phyloP scores from a whole-genome alignment of 2,888 invertebrate genomes.

The Archaeoteleia sp. region DNA sequence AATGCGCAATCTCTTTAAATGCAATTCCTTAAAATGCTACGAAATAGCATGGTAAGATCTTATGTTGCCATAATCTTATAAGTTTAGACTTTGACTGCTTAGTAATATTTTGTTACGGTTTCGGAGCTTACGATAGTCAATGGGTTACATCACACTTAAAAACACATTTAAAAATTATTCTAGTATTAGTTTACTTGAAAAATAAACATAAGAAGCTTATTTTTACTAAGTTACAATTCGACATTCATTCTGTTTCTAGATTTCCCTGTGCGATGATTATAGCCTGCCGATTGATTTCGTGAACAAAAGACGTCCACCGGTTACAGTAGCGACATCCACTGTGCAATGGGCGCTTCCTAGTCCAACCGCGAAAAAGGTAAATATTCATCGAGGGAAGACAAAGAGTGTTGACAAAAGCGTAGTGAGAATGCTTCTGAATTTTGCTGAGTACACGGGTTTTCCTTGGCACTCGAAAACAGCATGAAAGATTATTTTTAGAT shows the following conservation, averaged over 20 bases:
- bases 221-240: background rate
- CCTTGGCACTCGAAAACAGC: conserved; percentile 21
- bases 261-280: conserved; percentile 90
- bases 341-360: conserved; percentile 79
- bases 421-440: conserved; percentile 34
- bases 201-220: background rate
- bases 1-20: too few species aligned
- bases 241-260: conserved; percentile 77
- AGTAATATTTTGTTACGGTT: too few species aligned
- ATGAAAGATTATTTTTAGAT: conserved; percentile 30
- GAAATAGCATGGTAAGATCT: too few species aligned
- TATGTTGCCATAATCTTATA: too few species aligned
- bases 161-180: too few species aligned
- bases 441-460: conserved; percentile 64
- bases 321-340: conserved; percentile 78
- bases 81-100: too few species aligned
- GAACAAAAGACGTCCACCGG: conserved; percentile 81
- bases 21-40: too few species aligned
- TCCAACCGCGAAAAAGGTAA: conserved; percentile 77
- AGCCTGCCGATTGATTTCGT: conserved; percentile 90
- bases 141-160: too few species aligned
- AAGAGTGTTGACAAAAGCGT: conserved; percentile 46
- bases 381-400: conserved; percentile 47
- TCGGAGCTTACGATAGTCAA: too few species aligned
- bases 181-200: too few species aligned